Conservation (phyloP, 2,888 invertebrate genomes). For the Mystacides longicornis region DNA sequence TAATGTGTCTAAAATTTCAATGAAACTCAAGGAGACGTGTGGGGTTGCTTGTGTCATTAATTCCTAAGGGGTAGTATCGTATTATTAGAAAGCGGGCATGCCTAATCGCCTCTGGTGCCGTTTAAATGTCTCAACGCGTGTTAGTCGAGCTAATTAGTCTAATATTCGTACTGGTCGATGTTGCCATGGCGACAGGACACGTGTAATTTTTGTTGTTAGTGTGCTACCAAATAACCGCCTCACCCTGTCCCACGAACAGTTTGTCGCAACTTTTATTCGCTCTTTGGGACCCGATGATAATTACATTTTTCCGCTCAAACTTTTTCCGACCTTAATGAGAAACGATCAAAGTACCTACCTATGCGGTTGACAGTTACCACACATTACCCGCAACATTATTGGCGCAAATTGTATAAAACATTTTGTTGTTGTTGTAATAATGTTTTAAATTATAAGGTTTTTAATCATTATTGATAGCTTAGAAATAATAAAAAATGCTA, state of each 20-base stretch:
- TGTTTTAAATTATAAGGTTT: too few relatives aligned
- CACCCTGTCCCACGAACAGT: neutral
- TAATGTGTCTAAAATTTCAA: slow-evolving; percentile 2
- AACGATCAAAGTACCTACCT: neutral
- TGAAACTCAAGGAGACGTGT: slow-evolving; percentile 1
- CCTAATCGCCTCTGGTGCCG: neutral
- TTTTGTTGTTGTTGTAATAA: too few relatives aligned
- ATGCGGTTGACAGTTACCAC: neutral
- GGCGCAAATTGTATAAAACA: neutral
- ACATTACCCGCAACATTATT: neutral
- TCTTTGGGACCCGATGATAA: slow-evolving; percentile 12
- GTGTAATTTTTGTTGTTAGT: slow-evolving; percentile 23
- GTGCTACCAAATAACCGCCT: slow-evolving; percentile 4
- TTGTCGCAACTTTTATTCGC: slow-evolving; percentile 2
- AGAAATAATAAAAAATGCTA: neutral
- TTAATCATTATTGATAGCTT: too few relatives aligned
- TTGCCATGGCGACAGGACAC: slow-evolving; percentile 21
- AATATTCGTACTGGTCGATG: slow-evolving; percentile 25
- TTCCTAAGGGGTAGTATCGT: neutral
- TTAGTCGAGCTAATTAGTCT: slow-evolving; percentile 18
- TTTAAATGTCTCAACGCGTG: slow-evolving; percentile 16
- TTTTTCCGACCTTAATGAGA: neutral
- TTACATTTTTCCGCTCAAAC: slow-evolving; percentile 19
- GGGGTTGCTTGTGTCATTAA: neutral
- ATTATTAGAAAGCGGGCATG: neutral